phyloP scores from a whole-genome alignment of 1,140 invertebrate species.

The Drosophila pallidifrons region DNA sequence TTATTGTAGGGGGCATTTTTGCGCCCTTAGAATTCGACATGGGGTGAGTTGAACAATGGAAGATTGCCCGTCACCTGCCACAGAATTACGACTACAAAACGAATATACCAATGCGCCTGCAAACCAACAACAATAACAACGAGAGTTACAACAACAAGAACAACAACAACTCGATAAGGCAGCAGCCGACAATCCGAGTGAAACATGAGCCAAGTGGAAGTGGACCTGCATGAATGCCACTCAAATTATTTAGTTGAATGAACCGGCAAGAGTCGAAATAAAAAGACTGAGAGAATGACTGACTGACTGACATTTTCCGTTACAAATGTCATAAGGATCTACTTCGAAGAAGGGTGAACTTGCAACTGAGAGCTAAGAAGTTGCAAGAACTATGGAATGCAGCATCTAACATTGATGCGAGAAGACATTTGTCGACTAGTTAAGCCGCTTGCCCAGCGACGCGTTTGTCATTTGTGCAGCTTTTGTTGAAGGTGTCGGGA shows the following conservation, averaged over 20 bases:
- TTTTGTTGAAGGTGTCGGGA: constrained; percentile 79
- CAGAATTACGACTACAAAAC: constrained; percentile 75
- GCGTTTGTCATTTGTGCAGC: constrained; percentile 80
- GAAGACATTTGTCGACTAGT: background rate
- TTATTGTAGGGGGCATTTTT: constrained; percentile 81
- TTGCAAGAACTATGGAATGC: constrained; percentile 39
- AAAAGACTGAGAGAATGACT: constrained; percentile 37
- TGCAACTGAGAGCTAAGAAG: constrained; percentile 30
- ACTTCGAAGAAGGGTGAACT: constrained; percentile 42
- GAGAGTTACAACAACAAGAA: constrained; percentile 9
- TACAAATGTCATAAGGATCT: constrained; percentile 40
- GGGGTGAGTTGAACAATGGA: constrained; percentile 82
- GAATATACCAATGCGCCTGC: constrained; percentile 61
- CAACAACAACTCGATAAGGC: constrained; percentile 9
- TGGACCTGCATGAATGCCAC: constrained; percentile 83
- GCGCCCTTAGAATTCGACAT: constrained; percentile 81
- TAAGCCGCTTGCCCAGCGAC: constrained; percentile 54
- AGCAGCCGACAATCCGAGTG: constrained; percentile 54
- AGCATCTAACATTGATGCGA: constrained; percentile 4
- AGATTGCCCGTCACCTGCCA: constrained; percentile 85
- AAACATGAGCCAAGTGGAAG: constrained; percentile 74
- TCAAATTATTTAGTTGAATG: constrained; percentile 85
- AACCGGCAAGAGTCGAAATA: constrained; percentile 81
- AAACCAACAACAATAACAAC: constrained; percentile 21
- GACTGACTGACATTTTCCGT: constrained; percentile 73